Evolutionary conservation across 2,888 invertebrate species (phyloP), one percentile per base, ranked within the genome.

Genomic region (Epistrophella euchroma): DNA sequence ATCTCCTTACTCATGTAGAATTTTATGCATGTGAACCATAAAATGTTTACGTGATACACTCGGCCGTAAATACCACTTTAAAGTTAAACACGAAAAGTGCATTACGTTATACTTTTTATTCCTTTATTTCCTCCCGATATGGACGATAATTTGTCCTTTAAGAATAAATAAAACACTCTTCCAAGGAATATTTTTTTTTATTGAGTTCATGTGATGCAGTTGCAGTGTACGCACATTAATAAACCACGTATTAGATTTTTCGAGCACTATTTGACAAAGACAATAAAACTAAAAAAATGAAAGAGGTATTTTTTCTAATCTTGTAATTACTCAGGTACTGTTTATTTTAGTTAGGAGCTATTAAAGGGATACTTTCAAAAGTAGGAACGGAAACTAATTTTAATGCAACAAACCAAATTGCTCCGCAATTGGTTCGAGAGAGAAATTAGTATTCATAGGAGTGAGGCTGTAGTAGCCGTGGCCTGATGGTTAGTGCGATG

Each of bases 51-150:
- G 81, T 86, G 86, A 78, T 82, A 78, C 74, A 70, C 70, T 82
- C 73, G 86, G 81, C 78, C 77, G 86, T 86, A 86, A 86, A 86
- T 82, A 82, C 72, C 82, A 86, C 82, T 86, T 86, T 81, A 82
- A 86, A 86, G 47, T 81, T 71, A 37, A 82, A 86, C 86, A 86
- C 52, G 81, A 86, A 81, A 86, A 86, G 73, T 86, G 86, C 86
- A 86, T 86, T 86, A 86, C 81, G 74, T 11, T 37, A 40, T 56
- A 62, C 9, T 32, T 4, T 28, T 4, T 28, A 35, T 11, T 56
- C 64, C 74, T 71, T 45, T 35, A 7, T 60, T 32, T 45, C 52
- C 58, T 40, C 22, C 52, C 71, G 58, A 70, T 22, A 22, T 86
- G 82, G 86, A 52, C 86, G 78, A 86, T 86, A 62, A 64, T 71